Conservation (phyloP, 2,888 invertebrate genomes). For the Parascotia fuliginaria region DNA sequence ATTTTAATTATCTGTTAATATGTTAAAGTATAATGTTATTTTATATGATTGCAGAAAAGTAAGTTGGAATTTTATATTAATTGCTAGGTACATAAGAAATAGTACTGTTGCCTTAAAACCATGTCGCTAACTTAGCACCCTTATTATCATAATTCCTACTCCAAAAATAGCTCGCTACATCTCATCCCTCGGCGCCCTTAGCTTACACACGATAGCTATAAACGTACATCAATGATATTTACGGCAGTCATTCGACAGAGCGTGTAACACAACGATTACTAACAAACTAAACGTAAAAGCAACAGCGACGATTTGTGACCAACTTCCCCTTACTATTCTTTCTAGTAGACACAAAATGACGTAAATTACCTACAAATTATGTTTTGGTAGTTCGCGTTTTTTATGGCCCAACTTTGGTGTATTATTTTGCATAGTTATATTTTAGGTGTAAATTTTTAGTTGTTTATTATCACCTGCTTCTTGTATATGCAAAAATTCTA, state of each 20-base stretch:
- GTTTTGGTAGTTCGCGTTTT: conserved; percentile 41
- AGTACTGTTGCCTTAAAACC: not conserved
- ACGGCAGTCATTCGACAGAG: conserved; percentile 74
- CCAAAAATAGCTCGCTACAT: conserved; percentile 17
- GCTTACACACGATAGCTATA: conserved; percentile 56
- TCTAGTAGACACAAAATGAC: conserved; percentile 52
- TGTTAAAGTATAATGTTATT: no score
- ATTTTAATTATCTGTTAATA: no score
- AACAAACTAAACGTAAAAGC: conserved; percentile 68
- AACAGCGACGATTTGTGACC: conserved; percentile 59
- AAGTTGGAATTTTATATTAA: no score
- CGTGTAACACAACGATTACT: conserved; percentile 72
- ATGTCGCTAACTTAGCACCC: not conserved
- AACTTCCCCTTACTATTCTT: conserved; percentile 42
- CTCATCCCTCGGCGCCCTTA: conserved; percentile 22
- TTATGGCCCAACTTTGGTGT: conserved; percentile 38
- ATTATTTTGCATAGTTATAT: conserved; percentile 3
- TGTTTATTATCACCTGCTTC: not conserved
- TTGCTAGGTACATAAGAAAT: no score
- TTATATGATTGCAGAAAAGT: no score
- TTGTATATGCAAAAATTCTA: no score
- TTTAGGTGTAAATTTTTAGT: conserved; percentile 3
- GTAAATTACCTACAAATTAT: conserved; percentile 46
- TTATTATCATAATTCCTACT: not conserved
- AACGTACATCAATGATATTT: conserved; percentile 81